Base-by-base conservation (phyloP, 2,888 invertebrate species). In the Camponotus fellah region DNA sequence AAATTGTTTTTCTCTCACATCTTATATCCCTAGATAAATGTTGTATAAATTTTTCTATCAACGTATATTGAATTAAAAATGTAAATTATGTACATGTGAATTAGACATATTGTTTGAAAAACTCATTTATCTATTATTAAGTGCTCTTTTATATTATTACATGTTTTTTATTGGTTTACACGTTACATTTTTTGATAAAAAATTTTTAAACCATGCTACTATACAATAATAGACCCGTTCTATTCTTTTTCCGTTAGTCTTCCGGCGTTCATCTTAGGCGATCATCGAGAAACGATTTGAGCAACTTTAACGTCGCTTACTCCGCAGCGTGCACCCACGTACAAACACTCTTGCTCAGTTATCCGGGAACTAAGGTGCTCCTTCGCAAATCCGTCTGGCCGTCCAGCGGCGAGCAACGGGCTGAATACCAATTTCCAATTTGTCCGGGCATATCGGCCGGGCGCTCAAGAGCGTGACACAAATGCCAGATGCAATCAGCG, bases 371-470 rank as follows among this genome's bases (percentile, higher is more conserved):
- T 90, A 90, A 91, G 92, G 91, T 91, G 92, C 86, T 91, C 86
- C 93, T 93, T 94, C 93, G 93, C 93, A 94, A 94, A 95, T 95
- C 95, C 95, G 94, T 94, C 95, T 94, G 94, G 93, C 94, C 91
- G 91, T 91, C 87, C 88, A 80, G 85, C 65, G 85, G 79, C 60
- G 86, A 85, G 83, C 84, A 88, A 88, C 90, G 91, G 87, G 71
- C 91, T 89, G 95, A 94, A 95, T 94, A 95, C 93, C 93, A 94
- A 95, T 93, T 93, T 88, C 91, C 93, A 93, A 93, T 94, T 93
- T 93, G 91, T 91, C 88, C 91, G 89, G 94, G 93, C 94, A 94
- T 94, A 95, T 95, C 94, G 94, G 93, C 94, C 93, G 92, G 93
- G 92, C 92, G 94, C 94, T 95, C 94, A 93, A 93, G 93, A 91